A percentile compares a stretch with the other conserved stretches of the same genome.
Evolutionary conservation across 2,113 vertebrate genomes (phyloP).

Genomic region (Tyrannus savana): DNA sequence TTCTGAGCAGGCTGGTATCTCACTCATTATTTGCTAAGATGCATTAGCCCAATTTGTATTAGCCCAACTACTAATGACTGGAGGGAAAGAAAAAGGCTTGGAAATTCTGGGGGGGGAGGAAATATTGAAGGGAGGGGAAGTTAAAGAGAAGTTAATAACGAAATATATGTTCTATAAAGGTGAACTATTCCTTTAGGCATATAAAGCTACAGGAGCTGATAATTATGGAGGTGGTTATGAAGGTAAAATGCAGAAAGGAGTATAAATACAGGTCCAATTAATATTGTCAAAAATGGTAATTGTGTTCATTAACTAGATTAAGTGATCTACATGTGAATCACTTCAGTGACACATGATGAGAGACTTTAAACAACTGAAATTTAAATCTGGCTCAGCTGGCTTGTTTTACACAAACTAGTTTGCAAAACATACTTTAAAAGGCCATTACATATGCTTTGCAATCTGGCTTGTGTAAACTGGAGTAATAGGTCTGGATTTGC

Average conservation of each 20-base stretch:
- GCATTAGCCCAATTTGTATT: neutral
- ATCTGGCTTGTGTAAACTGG: neutral
- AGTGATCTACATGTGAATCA: conserved; percentile 24
- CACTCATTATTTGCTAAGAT: neutral
- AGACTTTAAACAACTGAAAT: neutral
- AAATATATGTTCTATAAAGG: neutral
- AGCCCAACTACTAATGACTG: neutral
- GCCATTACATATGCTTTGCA: neutral
- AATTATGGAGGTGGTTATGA: neutral
- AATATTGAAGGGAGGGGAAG: neutral
- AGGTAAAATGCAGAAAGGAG: conserved; percentile 21
- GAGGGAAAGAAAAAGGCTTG: neutral
- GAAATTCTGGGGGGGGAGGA: neutral
- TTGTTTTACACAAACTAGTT: neutral
- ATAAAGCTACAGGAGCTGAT: neutral
- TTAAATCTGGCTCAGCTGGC: neutral
- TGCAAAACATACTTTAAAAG: neutral
- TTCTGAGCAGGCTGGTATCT: neutral
- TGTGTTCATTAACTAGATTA: conserved; percentile 14
- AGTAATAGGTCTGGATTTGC: neutral
- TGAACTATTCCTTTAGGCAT: neutral
- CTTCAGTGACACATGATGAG: neutral
- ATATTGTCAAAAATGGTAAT: conserved; percentile 37
- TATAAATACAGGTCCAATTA: conserved; percentile 1
- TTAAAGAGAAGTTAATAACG: neutral